These are phyloP conservation scores for Dendroctonus valens DNA, from an alignment of 1,140 invertebrate genomes.

Conservation along the genomic window DNA sequence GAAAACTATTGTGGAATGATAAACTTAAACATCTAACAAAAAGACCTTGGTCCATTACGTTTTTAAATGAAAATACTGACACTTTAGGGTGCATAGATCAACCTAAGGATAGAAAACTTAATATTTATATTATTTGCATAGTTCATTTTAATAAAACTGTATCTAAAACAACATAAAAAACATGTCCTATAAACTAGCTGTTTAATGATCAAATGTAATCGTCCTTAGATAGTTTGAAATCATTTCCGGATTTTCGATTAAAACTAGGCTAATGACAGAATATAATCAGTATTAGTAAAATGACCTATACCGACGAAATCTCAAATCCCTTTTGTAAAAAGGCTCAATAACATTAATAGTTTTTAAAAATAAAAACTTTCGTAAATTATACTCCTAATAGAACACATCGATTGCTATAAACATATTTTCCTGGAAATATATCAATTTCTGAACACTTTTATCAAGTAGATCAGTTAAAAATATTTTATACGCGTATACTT, in stretches of 20 bases:
- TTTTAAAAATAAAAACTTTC: slow-evolving; percentile 29
- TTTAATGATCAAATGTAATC: slow-evolving; percentile 6
- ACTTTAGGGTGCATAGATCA: slow-evolving; percentile 39
- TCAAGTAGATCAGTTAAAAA: slow-evolving; percentile 33
- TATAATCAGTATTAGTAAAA: no score
- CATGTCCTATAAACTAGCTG: slow-evolving; percentile 4
- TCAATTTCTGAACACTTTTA: slow-evolving; percentile 23
- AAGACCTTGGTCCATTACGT: slow-evolving; percentile 43
- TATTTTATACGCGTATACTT: slow-evolving; percentile 46
- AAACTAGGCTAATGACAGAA: not conserved
- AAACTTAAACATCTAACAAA: slow-evolving; percentile 40
- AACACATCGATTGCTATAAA: slow-evolving; percentile 28
- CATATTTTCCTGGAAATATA: slow-evolving; percentile 31
- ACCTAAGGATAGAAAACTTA: slow-evolving; percentile 18
- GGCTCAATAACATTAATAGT: slow-evolving; percentile 30
- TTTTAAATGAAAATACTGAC: slow-evolving; percentile 45
- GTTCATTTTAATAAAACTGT: slow-evolving; percentile 27
- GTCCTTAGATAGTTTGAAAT: slow-evolving; percentile 22
- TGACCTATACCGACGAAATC: slow-evolving; percentile 26
- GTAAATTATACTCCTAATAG: slow-evolving; percentile 21
- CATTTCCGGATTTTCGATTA: slow-evolving; percentile 9
- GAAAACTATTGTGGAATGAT: slow-evolving; percentile 47
- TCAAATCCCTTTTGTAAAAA: slow-evolving; percentile 28
- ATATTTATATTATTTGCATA: slow-evolving; percentile 25
- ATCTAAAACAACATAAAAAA: slow-evolving; percentile 1